Conservation (phyloP, 2,113 vertebrate genomes). For the Nestor notabilis region DNA sequence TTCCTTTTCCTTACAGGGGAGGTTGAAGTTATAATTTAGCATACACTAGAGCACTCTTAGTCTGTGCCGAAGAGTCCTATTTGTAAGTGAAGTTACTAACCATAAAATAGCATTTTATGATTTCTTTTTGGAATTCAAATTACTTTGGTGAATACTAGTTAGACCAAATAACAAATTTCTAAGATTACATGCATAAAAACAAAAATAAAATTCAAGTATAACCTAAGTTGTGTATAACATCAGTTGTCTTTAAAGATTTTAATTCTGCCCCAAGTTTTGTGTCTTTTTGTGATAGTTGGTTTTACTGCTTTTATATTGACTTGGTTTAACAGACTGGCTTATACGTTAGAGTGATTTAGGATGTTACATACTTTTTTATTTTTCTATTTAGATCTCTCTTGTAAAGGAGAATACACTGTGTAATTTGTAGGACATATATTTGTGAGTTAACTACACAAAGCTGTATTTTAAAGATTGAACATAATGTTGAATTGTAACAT, state of each 20-base stretch:
- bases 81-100: background rate
- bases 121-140: background rate
- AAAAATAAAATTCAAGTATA: background rate
- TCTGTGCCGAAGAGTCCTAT: background rate
- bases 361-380: background rate
- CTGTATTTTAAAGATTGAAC: background rate
- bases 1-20: background rate
- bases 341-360: background rate
- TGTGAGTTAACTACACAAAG: background rate
- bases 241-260: background rate
- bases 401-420: background rate
- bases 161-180: background rate
- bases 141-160: background rate
- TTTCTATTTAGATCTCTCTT: background rate
- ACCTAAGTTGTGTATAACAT: background rate
- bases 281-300: background rate
- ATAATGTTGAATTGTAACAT: background rate
- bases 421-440: background rate
- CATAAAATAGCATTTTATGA: background rate
- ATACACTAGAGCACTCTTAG: background rate
- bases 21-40: background rate
- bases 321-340: background rate
- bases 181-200: rapidly evolving
- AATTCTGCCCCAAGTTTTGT: background rate
- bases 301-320: background rate